These are phyloP conservation scores for Burhinus bistriatus DNA, from an alignment of 2,113 vertebrate genomes.

Conservation along the genomic window DNA sequence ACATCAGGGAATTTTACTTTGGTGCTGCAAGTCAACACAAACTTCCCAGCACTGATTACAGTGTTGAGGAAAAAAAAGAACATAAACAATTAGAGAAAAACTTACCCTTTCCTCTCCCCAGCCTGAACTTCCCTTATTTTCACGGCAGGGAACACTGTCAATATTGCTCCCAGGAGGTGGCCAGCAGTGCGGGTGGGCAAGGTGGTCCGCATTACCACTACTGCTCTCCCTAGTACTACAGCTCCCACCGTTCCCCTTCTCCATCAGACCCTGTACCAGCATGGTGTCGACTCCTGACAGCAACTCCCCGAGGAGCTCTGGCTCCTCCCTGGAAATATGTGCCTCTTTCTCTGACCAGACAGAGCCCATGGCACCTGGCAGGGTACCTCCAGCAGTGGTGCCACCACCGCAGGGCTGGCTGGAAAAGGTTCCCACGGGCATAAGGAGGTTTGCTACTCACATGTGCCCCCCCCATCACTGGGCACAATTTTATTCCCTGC, in stretches of 20 bases:
- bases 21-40: neutral
- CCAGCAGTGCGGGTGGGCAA: rapidly evolving
- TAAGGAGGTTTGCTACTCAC: rapidly evolving
- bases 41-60: neutral
- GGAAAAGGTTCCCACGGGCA: neutral
- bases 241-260: neutral
- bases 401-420: neutral
- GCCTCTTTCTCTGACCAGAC: neutral
- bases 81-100: neutral
- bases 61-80: neutral
- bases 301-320: too few species aligned
- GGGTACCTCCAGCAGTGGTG: neutral
- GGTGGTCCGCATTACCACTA: rapidly evolving
- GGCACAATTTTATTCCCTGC: neutral
- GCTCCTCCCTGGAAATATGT: neutral
- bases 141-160: rapidly evolving
- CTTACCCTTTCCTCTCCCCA: neutral
- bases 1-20: neutral
- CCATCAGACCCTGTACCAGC: rapidly evolving
- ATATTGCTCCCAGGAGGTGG: neutral
- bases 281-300: rapidly evolving
- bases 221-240: neutral
- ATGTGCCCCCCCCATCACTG: rapidly evolving
- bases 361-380: too few species aligned
- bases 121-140: neutral